Conservation (phyloP, 1,140 invertebrate species). For the Leptopilina boulardi region DNA sequence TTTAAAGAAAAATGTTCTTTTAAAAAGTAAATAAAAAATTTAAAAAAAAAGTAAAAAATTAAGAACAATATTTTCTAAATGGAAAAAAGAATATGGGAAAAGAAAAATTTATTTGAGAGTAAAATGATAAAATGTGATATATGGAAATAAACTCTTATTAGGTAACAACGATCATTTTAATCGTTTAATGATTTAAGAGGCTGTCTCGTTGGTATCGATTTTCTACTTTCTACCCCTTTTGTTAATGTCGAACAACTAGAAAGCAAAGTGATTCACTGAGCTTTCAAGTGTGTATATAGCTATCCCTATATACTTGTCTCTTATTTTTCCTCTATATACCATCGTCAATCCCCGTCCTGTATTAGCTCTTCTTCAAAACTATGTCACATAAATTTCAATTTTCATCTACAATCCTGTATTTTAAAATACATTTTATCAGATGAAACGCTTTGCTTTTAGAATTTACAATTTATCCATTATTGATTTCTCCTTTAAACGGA, state of each 20-base stretch:
- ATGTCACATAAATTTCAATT: constrained; percentile 3
- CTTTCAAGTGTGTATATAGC: not conserved
- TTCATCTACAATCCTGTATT: not conserved
- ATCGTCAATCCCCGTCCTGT: not conserved
- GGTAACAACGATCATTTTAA: not conserved
- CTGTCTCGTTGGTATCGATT: not conserved
- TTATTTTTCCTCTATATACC: not conserved
- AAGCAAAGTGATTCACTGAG: constrained; percentile 19
- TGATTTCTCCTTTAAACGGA: no score
- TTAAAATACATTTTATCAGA: not conserved
- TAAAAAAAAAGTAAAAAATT: not conserved
- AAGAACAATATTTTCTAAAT: no score
- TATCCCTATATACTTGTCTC: no score
- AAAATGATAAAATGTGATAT: not conserved
- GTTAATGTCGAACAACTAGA: not conserved
- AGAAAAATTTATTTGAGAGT: not conserved
- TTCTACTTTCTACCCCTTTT: not conserved
- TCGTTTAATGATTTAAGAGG: constrained; percentile 4
- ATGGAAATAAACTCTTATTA: not conserved
- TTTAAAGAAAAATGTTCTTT: no score
- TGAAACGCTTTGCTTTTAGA: not conserved
- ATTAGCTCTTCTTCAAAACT: not conserved
- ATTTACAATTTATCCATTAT: not conserved
- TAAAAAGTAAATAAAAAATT: no score
- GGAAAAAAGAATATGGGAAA: not conserved